Conservation (phyloP, 2,797 vertebrate species). For the Micrastur ruficollis region DNA sequence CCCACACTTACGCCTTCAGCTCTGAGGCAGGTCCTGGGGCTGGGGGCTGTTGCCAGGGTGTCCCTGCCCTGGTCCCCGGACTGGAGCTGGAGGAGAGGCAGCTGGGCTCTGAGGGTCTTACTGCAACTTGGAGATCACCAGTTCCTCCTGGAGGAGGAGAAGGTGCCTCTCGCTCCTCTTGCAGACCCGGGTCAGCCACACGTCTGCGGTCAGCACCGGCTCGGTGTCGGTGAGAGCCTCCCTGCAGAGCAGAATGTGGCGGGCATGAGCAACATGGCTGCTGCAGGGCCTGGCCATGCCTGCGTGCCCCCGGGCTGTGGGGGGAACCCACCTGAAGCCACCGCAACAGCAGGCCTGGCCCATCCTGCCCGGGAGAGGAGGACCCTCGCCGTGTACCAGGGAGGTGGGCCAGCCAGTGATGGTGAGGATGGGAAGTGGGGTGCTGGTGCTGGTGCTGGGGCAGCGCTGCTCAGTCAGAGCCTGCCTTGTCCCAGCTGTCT, state of each 20-base stretch:
- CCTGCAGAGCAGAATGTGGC: no score
- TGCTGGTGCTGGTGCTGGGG: no score
- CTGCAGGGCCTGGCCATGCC: no score
- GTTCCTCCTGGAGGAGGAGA: no score
- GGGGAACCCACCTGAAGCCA: neutral
- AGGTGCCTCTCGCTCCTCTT: no score
- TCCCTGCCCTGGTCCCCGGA: neutral
- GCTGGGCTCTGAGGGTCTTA: neutral
- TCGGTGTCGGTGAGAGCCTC: no score
- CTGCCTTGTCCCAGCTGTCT: no score
- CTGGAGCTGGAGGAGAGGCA: neutral
- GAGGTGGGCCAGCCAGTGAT: fast-evolving
- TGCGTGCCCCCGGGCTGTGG: fast-evolving
- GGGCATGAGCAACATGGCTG: no score
- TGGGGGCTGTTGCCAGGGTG: neutral
- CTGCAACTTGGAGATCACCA: neutral
- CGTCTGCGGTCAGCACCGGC: no score
- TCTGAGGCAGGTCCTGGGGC: neutral
- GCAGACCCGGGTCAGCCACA: no score
- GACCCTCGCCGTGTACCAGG: neutral
- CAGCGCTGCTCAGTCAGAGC: no score
- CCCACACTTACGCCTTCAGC: neutral
- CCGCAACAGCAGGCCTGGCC: neutral
- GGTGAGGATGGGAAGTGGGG: no score
- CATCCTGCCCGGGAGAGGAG: neutral